Conservation (phyloP, 2,888 invertebrate genomes). For the Ectemnius lituratus region DNA sequence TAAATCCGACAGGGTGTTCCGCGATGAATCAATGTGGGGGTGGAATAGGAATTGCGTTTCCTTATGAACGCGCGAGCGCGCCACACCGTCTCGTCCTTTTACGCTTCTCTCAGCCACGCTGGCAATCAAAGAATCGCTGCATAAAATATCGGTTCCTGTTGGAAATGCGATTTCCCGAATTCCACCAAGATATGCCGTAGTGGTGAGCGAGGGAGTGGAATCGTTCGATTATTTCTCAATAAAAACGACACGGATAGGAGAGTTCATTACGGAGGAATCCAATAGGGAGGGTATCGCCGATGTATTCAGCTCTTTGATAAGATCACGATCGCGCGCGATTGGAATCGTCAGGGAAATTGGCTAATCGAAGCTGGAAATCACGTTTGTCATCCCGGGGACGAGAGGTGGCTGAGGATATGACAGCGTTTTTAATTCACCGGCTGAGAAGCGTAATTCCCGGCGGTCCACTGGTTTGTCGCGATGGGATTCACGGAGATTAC, state of each 20-base stretch:
- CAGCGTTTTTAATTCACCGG: conserved; percentile 7
- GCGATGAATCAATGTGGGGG: conserved; percentile 17
- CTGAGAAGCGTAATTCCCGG: conserved; percentile 59
- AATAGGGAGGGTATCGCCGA: no score
- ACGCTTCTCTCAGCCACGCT: not conserved
- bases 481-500: conserved; percentile 42
- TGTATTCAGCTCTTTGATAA: no score
- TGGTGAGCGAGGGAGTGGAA: no score
- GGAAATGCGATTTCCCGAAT: no score
- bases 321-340: no score
- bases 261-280: no score
- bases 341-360: not conserved
- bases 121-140: conserved; percentile 3
- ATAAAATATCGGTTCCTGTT: not conserved
- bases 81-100: not conserved
- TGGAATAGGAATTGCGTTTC: not conserved
- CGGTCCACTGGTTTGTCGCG: conserved; percentile 47
- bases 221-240: no score
- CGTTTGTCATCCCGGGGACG: not conserved
- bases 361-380: conserved; percentile 1
- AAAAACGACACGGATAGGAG: no score
- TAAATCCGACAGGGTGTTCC: conserved; percentile 41
- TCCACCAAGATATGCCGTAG: no score
- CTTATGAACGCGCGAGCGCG: not conserved
- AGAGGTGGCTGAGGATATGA: not conserved